Percentiles rank a stretch among this genome's conserved stretches.
These are phyloP conservation scores for Notodonta ziczac DNA, from an alignment of 2,888 invertebrate species.

Conservation along the genomic window DNA sequence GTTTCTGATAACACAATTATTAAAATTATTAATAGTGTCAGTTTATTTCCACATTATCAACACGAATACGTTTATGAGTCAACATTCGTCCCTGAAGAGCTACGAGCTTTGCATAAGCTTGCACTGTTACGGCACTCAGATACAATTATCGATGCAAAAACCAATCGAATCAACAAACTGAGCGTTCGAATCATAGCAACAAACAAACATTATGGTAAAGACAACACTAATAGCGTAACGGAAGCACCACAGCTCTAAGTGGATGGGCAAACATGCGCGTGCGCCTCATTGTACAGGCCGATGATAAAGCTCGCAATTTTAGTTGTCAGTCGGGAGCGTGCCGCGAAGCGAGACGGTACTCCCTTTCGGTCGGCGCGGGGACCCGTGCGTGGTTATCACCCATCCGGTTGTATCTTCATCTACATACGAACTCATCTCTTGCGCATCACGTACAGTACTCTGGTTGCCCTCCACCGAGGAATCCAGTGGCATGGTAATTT, in stretches of 20 bases:
- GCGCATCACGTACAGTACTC: conserved; percentile 45
- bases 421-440: conserved; percentile 41
- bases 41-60: conserved; percentile 15
- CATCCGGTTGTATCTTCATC: conserved; percentile 53
- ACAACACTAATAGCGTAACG: conserved; percentile 66
- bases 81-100: conserved; percentile 12
- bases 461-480: conserved; percentile 55
- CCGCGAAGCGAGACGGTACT: conserved; percentile 62
- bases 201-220: conserved; percentile 68
- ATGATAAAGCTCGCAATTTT: conserved; percentile 79
- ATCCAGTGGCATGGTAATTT: conserved; percentile 80
- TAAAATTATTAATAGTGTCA: conserved; percentile 9
- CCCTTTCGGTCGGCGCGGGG: conserved; percentile 43
- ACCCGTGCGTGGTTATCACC: conserved; percentile 46
- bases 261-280: conserved; percentile 67
- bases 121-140: conserved; percentile 3
- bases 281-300: conserved; percentile 51
- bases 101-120: conserved; percentile 4
- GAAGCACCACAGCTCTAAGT: conserved; percentile 76
- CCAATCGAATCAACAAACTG: conserved; percentile 36
- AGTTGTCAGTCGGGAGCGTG: conserved; percentile 71
- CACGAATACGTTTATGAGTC: conserved; percentile 17
- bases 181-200: conserved; percentile 49
- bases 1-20: conserved; percentile 11
- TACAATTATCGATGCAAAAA: conserved; percentile 19